Base-by-base conservation (phyloP, 2,888 invertebrate genomes). In the Danaus chrysippus region DNA sequence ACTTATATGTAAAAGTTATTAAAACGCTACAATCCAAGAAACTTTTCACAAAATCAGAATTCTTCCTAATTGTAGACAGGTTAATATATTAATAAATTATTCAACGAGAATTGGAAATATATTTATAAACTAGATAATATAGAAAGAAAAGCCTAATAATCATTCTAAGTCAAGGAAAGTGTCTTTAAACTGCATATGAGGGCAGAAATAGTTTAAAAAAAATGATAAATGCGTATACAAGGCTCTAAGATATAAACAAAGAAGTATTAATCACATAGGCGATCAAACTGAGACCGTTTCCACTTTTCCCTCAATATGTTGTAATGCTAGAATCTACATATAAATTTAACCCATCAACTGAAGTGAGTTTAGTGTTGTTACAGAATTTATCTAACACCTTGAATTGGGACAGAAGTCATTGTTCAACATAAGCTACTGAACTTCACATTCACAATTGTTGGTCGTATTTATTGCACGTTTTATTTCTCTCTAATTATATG, bases 271-370 rank as follows among this genome's bases (percentile, higher is more conserved):
- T 61, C 61, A 57, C 53, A 56, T 61, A 61, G 57, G 43, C 57
- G 17, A 57, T 57, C 57, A 61, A 34, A n/a, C 56, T 57, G 53
- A 15, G 42, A 46, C 44, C 13, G 53, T 54, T 54, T 57, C 56
- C 53, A 56, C 53, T 57, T 54, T 61, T 23, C 61, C 55, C 57
- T 61, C 53, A 53, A 54, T 61, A 57, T 61, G 57, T 56, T 61
- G 61, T 57, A 53, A 56, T 44, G 34, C 19, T n/a, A 42, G 42
- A 42, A 61, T 61, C 56, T 61, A 56, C 61, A 61, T 61, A 61
- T 23, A 61, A 61, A 61, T 61, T 49, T 61, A n/a, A 42, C 56
- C 61, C 42, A 56, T 61, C 56, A 56, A 56, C 23, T 19, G 56
- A 56, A 61, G 61, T 61, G 43, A 53, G 52, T 56, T 49, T 43